phyloP scores from a whole-genome alignment of 1,140 invertebrate species.

The Lamellibrachia luymesi region DNA sequence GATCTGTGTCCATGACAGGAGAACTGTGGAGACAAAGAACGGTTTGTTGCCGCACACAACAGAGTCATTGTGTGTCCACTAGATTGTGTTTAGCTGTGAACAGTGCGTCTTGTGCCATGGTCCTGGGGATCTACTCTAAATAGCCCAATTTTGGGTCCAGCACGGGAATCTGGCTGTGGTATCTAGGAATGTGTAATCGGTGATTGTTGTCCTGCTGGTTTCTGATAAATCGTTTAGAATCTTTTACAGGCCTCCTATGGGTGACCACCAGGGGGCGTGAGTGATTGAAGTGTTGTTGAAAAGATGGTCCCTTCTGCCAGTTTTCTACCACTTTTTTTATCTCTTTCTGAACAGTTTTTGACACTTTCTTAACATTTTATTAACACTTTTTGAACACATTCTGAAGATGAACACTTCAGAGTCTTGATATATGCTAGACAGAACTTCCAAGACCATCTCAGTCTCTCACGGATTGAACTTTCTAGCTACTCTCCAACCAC shows the following conservation, averaged over 20 bases:
- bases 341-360: no score
- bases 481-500: no score
- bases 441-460: no score
- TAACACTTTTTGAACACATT: no score
- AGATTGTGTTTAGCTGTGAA: neutral
- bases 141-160: neutral
- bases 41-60: neutral
- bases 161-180: neutral
- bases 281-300: neutral
- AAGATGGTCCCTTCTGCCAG: neutral
- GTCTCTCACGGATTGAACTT: no score
- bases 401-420: no score
- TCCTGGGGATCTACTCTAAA: neutral
- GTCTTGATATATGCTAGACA: no score
- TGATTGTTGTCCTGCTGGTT: neutral
- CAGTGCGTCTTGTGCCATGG: neutral
- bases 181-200: neutral
- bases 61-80: neutral
- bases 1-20: neutral
- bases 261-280: neutral
- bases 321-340: neutral
- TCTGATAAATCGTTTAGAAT: neutral
- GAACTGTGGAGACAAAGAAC: neutral
- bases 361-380: no score
- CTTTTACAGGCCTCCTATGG: neutral